Evolutionary conservation across 2,888 invertebrate genomes (phyloP).

Genomic region (Oscheius sp.): DNA sequence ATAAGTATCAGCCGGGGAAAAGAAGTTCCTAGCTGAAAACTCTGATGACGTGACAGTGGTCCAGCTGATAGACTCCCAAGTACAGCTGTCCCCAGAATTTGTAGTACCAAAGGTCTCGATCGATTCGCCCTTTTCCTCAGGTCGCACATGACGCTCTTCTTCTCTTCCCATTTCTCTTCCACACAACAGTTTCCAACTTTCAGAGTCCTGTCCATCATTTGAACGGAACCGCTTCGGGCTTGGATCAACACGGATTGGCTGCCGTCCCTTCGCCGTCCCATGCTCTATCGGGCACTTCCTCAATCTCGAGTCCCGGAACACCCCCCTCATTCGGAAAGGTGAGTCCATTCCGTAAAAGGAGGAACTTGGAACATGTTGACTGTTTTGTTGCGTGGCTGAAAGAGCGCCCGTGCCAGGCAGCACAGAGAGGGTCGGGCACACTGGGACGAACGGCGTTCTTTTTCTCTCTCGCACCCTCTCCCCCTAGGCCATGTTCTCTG

Average conservation of each 20-base stretch:
- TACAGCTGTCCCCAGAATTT: too few relatives aligned
- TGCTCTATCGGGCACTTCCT: background rate
- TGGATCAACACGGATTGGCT: constrained; percentile 1
- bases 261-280: constrained; percentile 18
- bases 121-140: too few relatives aligned
- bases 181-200: background rate
- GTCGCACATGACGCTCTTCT: too few relatives aligned
- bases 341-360: background rate
- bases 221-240: background rate
- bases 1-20: too few relatives aligned
- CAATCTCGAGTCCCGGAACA: constrained; percentile 12
- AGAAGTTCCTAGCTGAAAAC: too few relatives aligned
- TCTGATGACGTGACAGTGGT: too few relatives aligned
- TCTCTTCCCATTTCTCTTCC: too few relatives aligned
- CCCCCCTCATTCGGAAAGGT: constrained; percentile 25
- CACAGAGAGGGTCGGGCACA: background rate
- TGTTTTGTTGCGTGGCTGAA: constrained; percentile 26
- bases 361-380: constrained; percentile 8
- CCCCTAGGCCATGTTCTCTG: constrained; percentile 4
- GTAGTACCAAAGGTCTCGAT: too few relatives aligned
- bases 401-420: constrained; percentile 14
- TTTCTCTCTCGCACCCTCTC: constrained; percentile 14
- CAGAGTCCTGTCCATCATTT: constrained; percentile 9
- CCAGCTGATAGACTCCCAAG: too few relatives aligned
- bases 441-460: constrained; percentile 33